Percentiles rank a stretch among this genome's conserved stretches.
Evolutionary conservation across 2,113 vertebrate genomes (phyloP).

Genomic region (Phyllostomus hastatus): DNA sequence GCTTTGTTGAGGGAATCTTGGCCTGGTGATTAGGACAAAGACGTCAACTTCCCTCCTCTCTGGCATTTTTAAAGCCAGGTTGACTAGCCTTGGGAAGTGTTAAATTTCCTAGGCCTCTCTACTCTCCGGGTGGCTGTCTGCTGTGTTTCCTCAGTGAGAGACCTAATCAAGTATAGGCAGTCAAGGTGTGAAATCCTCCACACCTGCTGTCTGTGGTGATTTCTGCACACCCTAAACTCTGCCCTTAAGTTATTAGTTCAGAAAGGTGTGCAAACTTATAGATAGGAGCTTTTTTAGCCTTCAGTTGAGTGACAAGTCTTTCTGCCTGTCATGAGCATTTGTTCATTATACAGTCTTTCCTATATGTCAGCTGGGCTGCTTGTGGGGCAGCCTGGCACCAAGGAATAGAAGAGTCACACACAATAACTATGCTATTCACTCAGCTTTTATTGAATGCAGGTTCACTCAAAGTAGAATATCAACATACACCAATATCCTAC

Average conservation of each 20-base stretch:
- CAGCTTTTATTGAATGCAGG: too few relatives aligned
- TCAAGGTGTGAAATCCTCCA: slow-evolving; percentile 37
- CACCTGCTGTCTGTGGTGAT: not conserved
- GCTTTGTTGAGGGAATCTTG: not conserved
- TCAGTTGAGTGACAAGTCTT: not conserved
- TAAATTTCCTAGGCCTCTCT: not conserved
- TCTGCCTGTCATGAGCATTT: not conserved
- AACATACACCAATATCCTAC: too few relatives aligned
- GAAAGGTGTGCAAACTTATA: not conserved
- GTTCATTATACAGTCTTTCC: too few relatives aligned
- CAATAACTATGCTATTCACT: too few relatives aligned
- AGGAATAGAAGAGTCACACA: too few relatives aligned
- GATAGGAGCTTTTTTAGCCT: not conserved
- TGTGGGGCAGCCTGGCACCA: too few relatives aligned
- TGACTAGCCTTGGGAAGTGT: not conserved
- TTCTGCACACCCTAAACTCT: not conserved
- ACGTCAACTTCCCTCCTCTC: not conserved
- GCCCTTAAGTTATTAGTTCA: not conserved
- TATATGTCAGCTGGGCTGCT: too few relatives aligned
- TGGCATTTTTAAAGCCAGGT: not conserved
- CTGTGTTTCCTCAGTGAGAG: not conserved
- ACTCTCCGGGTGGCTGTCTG: not conserved
- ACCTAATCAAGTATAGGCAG: slow-evolving; percentile 38
- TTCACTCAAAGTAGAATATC: too few relatives aligned
- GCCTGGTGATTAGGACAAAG: not conserved